A percentile compares a stretch with the other conserved stretches of the same genome.
These are phyloP conservation scores for Pelobates fuscus DNA, from an alignment of 2,113 vertebrate genomes.

Conservation along the genomic window DNA sequence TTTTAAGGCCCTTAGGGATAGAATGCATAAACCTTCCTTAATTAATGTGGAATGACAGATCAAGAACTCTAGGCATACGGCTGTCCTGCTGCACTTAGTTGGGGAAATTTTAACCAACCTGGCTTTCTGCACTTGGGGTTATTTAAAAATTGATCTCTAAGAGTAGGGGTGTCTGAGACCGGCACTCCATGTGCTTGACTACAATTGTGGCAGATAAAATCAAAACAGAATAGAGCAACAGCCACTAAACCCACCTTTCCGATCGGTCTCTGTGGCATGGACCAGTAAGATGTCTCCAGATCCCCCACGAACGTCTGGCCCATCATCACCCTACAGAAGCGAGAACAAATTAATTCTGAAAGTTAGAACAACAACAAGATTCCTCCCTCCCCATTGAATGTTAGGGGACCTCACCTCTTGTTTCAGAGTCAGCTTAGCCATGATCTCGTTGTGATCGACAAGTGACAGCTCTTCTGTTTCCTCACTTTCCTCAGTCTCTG, in stretches of 20 bases:
- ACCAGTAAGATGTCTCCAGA: slow-evolving; percentile 94
- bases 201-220: too few relatives aligned
- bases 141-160: too few relatives aligned
- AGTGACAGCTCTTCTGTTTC: slow-evolving; percentile 94
- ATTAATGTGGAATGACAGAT: too few relatives aligned
- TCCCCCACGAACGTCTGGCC: slow-evolving; percentile 93
- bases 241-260: slow-evolving; percentile 79
- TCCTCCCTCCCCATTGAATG: neutral
- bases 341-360: neutral
- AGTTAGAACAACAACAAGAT: neutral
- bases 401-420: slow-evolving; percentile 77
- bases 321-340: slow-evolving; percentile 84
- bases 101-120: too few relatives aligned
- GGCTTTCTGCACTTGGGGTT: too few relatives aligned
- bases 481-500: slow-evolving; percentile 74
- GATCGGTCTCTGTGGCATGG: slow-evolving; percentile 94
- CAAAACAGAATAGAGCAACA: too few relatives aligned
- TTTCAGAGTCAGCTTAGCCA: slow-evolving; percentile 90
- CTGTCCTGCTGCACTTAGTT: too few relatives aligned
- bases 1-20: too few relatives aligned
- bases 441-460: slow-evolving; percentile 93
- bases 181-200: too few relatives aligned
- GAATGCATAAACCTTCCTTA: too few relatives aligned
- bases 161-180: too few relatives aligned
- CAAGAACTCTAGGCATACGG: too few relatives aligned